phyloP scores from a whole-genome alignment of 2,113 vertebrate genomes.

The Azemiops feae region DNA sequence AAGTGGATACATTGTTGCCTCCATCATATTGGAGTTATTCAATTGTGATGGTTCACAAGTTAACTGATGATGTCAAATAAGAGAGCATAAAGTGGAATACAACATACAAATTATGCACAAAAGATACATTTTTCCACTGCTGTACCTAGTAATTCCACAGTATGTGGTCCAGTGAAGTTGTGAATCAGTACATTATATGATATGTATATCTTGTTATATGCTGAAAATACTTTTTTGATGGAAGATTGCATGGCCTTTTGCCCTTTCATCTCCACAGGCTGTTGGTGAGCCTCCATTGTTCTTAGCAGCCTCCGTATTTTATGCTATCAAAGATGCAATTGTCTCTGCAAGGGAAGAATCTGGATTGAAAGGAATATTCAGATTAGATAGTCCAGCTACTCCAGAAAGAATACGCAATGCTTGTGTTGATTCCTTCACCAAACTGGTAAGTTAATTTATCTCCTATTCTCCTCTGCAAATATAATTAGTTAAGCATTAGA shows the following conservation, averaged over 20 bases:
- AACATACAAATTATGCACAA: neutral
- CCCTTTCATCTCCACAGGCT: constrained; percentile 71
- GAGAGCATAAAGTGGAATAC: neutral
- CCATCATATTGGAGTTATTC: neutral
- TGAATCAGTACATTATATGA: neutral
- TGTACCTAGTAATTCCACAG: neutral
- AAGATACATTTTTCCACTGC: neutral
- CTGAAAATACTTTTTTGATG: neutral
- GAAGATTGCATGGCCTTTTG: constrained; percentile 24
- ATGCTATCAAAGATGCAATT: constrained; percentile 92
- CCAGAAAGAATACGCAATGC: constrained; percentile 90
- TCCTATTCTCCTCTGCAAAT: neutral
- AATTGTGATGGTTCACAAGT: neutral
- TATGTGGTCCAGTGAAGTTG: neutral
- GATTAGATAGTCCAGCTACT: constrained; percentile 90
- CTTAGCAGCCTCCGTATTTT: constrained; percentile 89
- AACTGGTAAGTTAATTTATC: constrained; percentile 73
- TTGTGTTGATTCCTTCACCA: constrained; percentile 87
- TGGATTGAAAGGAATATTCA: constrained; percentile 71
- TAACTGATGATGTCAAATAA: neutral
- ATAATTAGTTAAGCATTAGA: neutral
- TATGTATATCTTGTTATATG: neutral
- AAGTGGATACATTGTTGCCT: neutral
- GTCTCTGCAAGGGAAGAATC: constrained; percentile 69
- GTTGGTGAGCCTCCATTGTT: constrained; percentile 95